Evolutionary conservation across 2,113 vertebrate genomes (phyloP).

Genomic region (Corapipo altera): DNA sequence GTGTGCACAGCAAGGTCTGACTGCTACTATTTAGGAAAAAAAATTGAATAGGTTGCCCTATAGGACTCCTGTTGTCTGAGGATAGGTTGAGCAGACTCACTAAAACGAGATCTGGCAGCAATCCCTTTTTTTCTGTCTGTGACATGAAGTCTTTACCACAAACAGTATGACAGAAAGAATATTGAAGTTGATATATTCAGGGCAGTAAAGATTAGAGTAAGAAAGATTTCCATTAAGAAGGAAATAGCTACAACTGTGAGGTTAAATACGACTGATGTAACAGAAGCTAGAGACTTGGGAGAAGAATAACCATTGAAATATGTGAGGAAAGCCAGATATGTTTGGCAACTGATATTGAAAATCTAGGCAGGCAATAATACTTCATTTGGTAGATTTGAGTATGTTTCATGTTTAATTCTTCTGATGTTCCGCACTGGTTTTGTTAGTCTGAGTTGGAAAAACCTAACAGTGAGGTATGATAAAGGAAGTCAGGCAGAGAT

Average conservation of each 20-base stretch:
- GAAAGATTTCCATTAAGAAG: slow-evolving; percentile 30
- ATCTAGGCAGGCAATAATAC: background rate
- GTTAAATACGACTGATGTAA: slow-evolving; percentile 1
- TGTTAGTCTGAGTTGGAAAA: background rate
- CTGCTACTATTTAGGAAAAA: slow-evolving; percentile 1
- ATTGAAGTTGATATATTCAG: slow-evolving; percentile 55
- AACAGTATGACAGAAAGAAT: slow-evolving; percentile 13
- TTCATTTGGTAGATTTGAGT: background rate
- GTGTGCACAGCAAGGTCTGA: background rate
- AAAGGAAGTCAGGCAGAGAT: background rate
- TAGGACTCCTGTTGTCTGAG: background rate
- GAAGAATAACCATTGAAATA: background rate
- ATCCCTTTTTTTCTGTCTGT: background rate
- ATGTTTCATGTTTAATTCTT: background rate
- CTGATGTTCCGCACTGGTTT: background rate
- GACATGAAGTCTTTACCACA: background rate
- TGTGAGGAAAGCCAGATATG: background rate
- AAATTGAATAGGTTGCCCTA: background rate
- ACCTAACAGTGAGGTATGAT: background rate
- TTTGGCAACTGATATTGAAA: background rate
- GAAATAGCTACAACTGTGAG: slow-evolving; percentile 9
- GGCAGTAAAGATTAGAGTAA: slow-evolving; percentile 23
- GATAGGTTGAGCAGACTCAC: background rate
- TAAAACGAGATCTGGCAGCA: background rate
- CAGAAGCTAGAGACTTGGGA: background rate